These are phyloP conservation scores for Leptodirus hochenwartii DNA, from an alignment of 2,888 invertebrate genomes.

Conservation along the genomic window DNA sequence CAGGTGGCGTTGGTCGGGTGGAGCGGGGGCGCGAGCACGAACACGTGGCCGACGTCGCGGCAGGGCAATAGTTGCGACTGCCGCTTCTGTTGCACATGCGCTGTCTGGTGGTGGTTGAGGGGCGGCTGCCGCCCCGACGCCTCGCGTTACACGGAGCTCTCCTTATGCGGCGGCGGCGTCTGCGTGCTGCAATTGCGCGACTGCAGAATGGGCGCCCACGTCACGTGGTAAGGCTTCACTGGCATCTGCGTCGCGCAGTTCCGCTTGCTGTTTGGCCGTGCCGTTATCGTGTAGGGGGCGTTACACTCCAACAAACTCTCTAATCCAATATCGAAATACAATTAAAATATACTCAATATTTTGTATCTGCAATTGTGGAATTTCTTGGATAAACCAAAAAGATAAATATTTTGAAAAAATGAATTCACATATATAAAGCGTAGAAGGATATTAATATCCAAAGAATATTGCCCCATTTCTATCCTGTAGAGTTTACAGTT, in stretches of 20 bases:
- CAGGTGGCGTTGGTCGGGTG: slow-evolving; percentile 30
- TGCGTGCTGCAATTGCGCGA: slow-evolving; percentile 27
- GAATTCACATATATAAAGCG: not conserved
- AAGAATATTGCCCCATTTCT: no score
- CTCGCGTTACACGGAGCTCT: slow-evolving; percentile 26
- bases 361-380: no score
- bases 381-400: no score
- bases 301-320: slow-evolving; percentile 18
- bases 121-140: not conserved
- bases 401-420: not conserved
- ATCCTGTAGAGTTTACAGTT: no score
- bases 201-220: slow-evolving; percentile 28
- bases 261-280: slow-evolving; percentile 25
- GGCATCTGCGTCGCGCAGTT: slow-evolving; percentile 29
- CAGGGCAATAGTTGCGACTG: no score
- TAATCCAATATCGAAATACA: slow-evolving; percentile 17
- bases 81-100: no score
- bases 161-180: slow-evolving; percentile 27
- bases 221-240: slow-evolving; percentile 28
- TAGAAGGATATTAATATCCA: no score
- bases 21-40: no score
- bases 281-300: slow-evolving; percentile 26
- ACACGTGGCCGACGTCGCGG: no score
- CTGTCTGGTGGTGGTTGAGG: slow-evolving; percentile 10
- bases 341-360: no score